Percentiles rank a stretch among this genome's conserved stretches.
These are phyloP conservation scores for Paraplagusia blochii DNA, from an alignment of 2,113 vertebrate species.

Conservation along the genomic window DNA sequence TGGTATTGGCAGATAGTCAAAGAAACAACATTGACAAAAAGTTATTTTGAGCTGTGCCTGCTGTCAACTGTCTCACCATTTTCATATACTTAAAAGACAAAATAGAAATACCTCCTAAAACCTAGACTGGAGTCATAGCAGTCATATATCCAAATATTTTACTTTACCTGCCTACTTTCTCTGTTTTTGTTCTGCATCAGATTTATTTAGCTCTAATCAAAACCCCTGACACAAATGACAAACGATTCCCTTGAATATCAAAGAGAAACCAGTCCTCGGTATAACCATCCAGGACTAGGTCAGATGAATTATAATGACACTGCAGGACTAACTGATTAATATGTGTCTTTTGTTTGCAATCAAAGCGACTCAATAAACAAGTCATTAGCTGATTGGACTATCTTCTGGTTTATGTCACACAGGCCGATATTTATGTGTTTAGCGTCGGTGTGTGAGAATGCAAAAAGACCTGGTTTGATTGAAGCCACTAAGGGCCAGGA, in stretches of 20 bases:
- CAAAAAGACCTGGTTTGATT: slow-evolving; percentile 6
- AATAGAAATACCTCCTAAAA: no score
- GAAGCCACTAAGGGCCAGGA: background rate
- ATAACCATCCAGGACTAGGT: background rate
- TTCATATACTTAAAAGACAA: no score
- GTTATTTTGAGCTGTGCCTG: no score
- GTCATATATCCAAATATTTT: no score
- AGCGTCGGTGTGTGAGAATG: background rate
- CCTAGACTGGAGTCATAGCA: no score
- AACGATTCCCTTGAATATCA: background rate
- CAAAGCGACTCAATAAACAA: background rate
- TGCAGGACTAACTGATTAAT: slow-evolving; percentile 12
- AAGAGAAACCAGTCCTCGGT: slow-evolving; percentile 1
- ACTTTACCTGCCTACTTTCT: no score
- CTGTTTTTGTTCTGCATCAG: no score
- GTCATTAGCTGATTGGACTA: slow-evolving; percentile 9
- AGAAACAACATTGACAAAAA: no score
- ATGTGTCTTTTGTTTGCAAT: background rate
- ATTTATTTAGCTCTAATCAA: background rate
- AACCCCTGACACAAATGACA: background rate
- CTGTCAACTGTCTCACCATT: no score
- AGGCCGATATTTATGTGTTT: background rate
- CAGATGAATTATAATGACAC: slow-evolving; percentile 4
- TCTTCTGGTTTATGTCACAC: slow-evolving; percentile 16
- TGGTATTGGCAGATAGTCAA: no score